Percentiles rank a stretch among this genome's conserved stretches.
Conservation (phyloP, 2,888 invertebrate species). For the Scaptomyza tumidula region DNA sequence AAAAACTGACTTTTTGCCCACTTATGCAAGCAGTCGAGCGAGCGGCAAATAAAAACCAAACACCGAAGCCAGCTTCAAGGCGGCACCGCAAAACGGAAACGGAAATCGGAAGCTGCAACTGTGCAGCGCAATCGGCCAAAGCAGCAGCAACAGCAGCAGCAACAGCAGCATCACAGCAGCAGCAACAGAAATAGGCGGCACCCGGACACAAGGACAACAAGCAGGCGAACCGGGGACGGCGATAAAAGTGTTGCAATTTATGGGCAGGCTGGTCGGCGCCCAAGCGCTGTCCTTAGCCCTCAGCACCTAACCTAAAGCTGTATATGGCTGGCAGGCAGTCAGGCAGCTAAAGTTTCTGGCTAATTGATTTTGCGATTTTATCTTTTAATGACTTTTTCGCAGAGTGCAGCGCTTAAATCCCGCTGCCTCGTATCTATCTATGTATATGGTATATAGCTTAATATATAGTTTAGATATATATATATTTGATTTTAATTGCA, state of each 20-base stretch:
- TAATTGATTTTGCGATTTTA: slow-evolving; percentile 81
- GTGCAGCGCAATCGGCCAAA: slow-evolving; percentile 67
- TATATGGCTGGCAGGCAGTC: slow-evolving; percentile 11
- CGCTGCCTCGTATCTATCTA: slow-evolving; percentile 6
- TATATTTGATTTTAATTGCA: slow-evolving; percentile 62
- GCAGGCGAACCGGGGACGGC: slow-evolving; percentile 45
- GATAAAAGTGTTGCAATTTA: slow-evolving; percentile 81
- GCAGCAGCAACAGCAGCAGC: slow-evolving; percentile 44
- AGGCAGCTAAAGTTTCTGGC: slow-evolving; percentile 74
- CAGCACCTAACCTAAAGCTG: slow-evolving; percentile 21
- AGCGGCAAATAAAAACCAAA: slow-evolving; percentile 72
- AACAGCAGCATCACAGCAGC: slow-evolving; percentile 45
- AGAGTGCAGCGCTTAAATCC: slow-evolving; percentile 58
- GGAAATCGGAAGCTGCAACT: slow-evolving; percentile 80
- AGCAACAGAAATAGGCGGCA: slow-evolving; percentile 71
- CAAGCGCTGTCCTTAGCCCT: slow-evolving; percentile 28
- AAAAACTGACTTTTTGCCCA: slow-evolving; percentile 65
- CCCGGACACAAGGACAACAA: slow-evolving; percentile 60
- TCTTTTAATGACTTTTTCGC: slow-evolving; percentile 79
- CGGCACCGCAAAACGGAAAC: slow-evolving; percentile 76
- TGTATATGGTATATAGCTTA: background rate
- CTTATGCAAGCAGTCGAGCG: slow-evolving; percentile 75
- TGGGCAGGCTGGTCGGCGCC: slow-evolving; percentile 74
- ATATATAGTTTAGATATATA: slow-evolving; percentile 7
- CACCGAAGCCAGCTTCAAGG: slow-evolving; percentile 64